Percentiles rank a stretch among this genome's conserved stretches.
These are phyloP conservation scores for Leucophora obtusa DNA, from an alignment of 2,888 invertebrate species.

Conservation along the genomic window DNA sequence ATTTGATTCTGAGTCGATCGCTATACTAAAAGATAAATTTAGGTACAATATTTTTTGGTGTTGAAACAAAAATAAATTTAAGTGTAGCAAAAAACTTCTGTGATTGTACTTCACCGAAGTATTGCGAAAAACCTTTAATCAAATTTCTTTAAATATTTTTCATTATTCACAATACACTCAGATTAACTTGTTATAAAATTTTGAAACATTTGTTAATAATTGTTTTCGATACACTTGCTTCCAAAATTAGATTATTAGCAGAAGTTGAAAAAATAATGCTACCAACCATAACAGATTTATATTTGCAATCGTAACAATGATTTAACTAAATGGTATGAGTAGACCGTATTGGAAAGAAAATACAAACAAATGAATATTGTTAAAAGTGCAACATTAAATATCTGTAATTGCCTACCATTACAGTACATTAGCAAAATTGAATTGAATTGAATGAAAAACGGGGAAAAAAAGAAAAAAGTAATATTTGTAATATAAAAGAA, in stretches of 20 bases:
- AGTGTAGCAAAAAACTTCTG: too few species aligned
- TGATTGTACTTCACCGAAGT: too few species aligned
- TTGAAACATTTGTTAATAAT: slow-evolving; percentile 57
- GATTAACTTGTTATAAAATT: slow-evolving; percentile 7
- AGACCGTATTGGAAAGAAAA: slow-evolving; percentile 45
- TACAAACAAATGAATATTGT: slow-evolving; percentile 33
- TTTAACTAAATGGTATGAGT: slow-evolving; percentile 39
- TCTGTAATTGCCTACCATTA: slow-evolving; percentile 68
- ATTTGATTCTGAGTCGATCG: too few species aligned
- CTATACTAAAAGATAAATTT: too few species aligned
- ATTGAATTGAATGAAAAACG: slow-evolving; percentile 66
- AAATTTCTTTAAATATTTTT: too few species aligned
- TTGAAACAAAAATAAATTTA: too few species aligned
- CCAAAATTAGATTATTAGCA: slow-evolving; percentile 26
- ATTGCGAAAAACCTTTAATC: too few species aligned
- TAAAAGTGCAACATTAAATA: slow-evolving; percentile 62
- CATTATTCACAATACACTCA: slow-evolving; percentile 8
- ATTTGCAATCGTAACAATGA: slow-evolving; percentile 1
- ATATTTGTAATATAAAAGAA: slow-evolving; percentile 1
- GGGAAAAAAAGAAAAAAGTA: background rate
- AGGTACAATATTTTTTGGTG: too few species aligned
- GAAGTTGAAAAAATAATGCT: slow-evolving; percentile 24
- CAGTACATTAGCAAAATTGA: slow-evolving; percentile 77
- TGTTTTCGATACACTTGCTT: slow-evolving; percentile 47
- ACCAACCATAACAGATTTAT: slow-evolving; percentile 62